A percentile compares a stretch with the other conserved stretches of the same genome.
phyloP scores from a whole-genome alignment of 2,113 vertebrate species.

The Hippoglossus stenolepis region DNA sequence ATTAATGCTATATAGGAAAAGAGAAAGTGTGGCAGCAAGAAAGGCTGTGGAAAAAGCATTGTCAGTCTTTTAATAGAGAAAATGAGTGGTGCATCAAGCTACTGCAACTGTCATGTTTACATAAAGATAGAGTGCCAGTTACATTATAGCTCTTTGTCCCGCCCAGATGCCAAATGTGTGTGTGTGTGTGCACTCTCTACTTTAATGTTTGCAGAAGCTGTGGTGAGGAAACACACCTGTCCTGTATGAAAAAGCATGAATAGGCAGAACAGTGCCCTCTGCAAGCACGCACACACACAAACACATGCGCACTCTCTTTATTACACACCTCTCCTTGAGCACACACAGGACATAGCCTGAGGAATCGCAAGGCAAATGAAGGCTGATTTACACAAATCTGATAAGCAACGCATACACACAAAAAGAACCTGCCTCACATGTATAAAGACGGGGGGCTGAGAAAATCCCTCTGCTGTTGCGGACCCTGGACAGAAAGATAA shows the following conservation, averaged over 20 bases:
- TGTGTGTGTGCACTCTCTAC: slow-evolving; percentile 23
- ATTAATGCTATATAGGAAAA: background rate
- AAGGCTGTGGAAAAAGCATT: background rate
- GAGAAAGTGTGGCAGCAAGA: background rate
- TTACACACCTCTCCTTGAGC: slow-evolving; percentile 8
- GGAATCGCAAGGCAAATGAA: slow-evolving; percentile 40
- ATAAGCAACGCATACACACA: background rate
- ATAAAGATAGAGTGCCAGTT: slow-evolving; percentile 42
- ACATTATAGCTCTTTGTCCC: slow-evolving; percentile 7
- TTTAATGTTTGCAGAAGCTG: slow-evolving; percentile 61
- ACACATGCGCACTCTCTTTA: background rate
- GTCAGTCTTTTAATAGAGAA: background rate
- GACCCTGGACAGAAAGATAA: slow-evolving; percentile 35
- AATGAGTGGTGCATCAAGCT: slow-evolving; percentile 4
- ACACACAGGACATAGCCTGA: slow-evolving; percentile 29
- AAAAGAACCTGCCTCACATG: background rate
- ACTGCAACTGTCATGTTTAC: slow-evolving; percentile 55
- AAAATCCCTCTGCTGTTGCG: slow-evolving; percentile 22
- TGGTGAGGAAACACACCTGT: slow-evolving; percentile 58
- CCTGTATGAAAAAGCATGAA: slow-evolving; percentile 38
- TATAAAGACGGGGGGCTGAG: slow-evolving; percentile 2
- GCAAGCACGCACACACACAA: background rate
- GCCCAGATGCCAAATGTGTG: slow-evolving; percentile 24
- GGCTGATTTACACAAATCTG: slow-evolving; percentile 4
- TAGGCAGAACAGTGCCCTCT: slow-evolving; percentile 30